phyloP scores from a whole-genome alignment of 2,113 vertebrate genomes.

The Erythrolamprus reginae region DNA sequence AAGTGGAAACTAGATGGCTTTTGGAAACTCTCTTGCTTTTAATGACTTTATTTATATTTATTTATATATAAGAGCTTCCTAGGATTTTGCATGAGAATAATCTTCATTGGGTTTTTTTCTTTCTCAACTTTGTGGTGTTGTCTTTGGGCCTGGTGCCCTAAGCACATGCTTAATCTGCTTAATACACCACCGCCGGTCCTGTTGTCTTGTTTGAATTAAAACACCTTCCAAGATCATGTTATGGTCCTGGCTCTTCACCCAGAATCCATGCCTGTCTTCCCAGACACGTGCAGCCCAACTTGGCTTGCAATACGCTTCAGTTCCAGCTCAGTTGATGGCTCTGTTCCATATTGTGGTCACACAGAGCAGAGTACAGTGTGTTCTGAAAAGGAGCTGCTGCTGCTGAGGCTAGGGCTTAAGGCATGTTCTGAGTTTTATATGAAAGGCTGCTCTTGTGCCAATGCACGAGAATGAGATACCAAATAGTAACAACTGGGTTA shows the following conservation, averaged over 20 bases:
- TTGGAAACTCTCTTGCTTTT: background rate
- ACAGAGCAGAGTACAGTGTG: slow-evolving; percentile 57
- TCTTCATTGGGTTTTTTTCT: too few species aligned
- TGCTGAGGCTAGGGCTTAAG: slow-evolving; percentile 58
- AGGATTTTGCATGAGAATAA: background rate
- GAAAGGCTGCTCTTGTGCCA: background rate
- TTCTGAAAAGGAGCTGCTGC: slow-evolving; percentile 58
- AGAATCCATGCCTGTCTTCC: slow-evolving; percentile 47
- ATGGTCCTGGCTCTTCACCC: slow-evolving; percentile 4
- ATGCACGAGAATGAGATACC: background rate
- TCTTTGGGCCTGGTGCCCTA: too few species aligned
- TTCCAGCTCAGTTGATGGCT: slow-evolving; percentile 60
- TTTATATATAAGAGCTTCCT: too few species aligned
- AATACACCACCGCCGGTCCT: background rate
- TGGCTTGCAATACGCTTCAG: slow-evolving; percentile 59
- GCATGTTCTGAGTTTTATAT: slow-evolving; percentile 20
- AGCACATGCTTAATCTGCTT: too few species aligned
- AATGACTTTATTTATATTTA: background rate
- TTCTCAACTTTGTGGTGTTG: too few species aligned
- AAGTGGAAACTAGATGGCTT: background rate
- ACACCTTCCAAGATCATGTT: slow-evolving; percentile 43
- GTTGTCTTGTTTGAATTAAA: slow-evolving; percentile 51
- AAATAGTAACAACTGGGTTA: background rate
- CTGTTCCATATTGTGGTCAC: slow-evolving; percentile 39
- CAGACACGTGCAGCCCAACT: slow-evolving; percentile 58